phyloP scores from a whole-genome alignment of 30 jellyfish, hydroid and myxozoan species.

The Hydractinia echinata region DNA sequence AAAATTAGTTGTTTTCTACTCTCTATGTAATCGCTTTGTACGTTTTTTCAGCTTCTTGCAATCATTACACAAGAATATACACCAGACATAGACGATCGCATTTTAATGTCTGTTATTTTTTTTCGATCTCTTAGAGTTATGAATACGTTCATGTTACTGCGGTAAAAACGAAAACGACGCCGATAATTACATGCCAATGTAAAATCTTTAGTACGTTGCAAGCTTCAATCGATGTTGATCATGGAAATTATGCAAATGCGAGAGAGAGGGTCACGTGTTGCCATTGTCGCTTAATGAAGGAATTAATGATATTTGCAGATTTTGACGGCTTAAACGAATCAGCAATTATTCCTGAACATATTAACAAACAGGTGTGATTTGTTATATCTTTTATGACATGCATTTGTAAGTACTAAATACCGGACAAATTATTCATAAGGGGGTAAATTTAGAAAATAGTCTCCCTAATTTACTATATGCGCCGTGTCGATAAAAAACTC shows the following conservation, averaged over 20 bases:
- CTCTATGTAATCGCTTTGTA: neutral
- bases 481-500: neutral
- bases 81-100: neutral
- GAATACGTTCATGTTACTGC: neutral
- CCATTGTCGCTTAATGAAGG: conserved; percentile 12
- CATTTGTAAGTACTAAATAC: too few relatives aligned
- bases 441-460: neutral
- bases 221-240: neutral
- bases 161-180: neutral
- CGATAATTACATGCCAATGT: too few relatives aligned
- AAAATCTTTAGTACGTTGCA: neutral
- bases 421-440: too few relatives aligned
- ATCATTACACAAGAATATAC: too few relatives aligned
- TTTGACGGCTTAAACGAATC: neutral
- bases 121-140: neutral
- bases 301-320: neutral
- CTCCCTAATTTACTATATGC: neutral
- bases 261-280: neutral
- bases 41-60: too few relatives aligned
- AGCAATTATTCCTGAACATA: neutral
- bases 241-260: neutral
- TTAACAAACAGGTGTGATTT: neutral
- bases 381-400: too few relatives aligned
- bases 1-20: neutral
- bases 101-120: neutral